Conservation (phyloP, 1,140 invertebrate genomes). For the Diploscapter pachys region DNA sequence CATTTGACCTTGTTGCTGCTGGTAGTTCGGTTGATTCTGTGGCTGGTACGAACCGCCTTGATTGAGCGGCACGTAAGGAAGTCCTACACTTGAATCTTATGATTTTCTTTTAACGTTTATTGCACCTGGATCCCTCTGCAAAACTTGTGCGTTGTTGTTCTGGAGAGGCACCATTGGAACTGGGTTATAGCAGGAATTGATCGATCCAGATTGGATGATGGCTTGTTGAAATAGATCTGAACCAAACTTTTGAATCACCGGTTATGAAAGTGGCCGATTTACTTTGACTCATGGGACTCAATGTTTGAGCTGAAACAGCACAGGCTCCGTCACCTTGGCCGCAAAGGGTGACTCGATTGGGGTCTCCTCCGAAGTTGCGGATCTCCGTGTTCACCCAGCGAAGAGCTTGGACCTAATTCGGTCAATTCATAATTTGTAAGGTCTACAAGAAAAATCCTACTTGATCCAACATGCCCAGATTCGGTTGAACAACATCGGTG, state of each 20-base stretch:
- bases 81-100: background rate
- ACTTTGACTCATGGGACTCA: constrained; percentile 44
- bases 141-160: background rate
- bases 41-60: background rate
- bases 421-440: background rate
- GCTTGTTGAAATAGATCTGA: constrained; percentile 39
- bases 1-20: constrained; percentile 9
- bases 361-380: constrained; percentile 66
- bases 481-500: constrained; percentile 43
- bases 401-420: constrained; percentile 16
- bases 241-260: background rate
- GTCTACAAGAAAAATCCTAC: background rate
- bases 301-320: constrained; percentile 42
- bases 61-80: constrained; percentile 5
- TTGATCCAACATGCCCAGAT: constrained; percentile 46
- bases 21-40: constrained; percentile 13
- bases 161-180: constrained; percentile 12
- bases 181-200: constrained; percentile 28
- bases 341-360: constrained; percentile 69
- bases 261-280: background rate
- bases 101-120: too few species aligned
- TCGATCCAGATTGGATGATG: constrained; percentile 29
- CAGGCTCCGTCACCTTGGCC: constrained; percentile 72
- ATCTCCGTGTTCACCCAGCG: constrained; percentile 48
- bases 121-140: constrained; percentile 5